Base-by-base conservation (phyloP, 2,113 vertebrate genomes). In the Oostethus manadensis region DNA sequence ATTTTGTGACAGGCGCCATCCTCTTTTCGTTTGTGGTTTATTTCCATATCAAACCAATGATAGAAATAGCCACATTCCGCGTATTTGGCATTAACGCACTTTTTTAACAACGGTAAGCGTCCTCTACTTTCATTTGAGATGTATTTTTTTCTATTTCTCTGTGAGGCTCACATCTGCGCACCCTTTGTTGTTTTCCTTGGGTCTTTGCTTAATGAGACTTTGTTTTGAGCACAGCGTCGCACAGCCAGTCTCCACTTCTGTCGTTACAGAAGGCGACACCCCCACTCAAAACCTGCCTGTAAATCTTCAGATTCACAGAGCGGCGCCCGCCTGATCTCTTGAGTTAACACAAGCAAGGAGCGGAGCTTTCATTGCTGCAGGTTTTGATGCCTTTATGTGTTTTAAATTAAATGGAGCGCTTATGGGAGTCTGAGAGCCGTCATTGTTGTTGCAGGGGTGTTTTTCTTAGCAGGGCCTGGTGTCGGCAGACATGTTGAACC, bases 151-250 rank as follows among this genome's bases (percentile, higher is more conserved):
- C n/a, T 48, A 20, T 48, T 20, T 54, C 55, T 15, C 29, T 48
- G 55, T 51, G 22, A 56, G 43, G 20, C 64, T 71, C 48, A 59
- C 54, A 56, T 68, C 58, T 59, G 26, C 18, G 15, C 56, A 45
- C 44, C 59, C 55, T 73, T 69, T 70, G 66, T 67, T 75, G 60
- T 76, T 65, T 57, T 60, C 59, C 58, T 69, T 44, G 48, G 49
- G 11, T 73, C 46, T 77, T 60, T 65, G 59, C 75, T 76, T 65
- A 72, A 79, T 66, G 29, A 66, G 62, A 60, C 63, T 77, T 51
- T 82, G 51, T 72, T 70, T 61, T 59, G 21, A 47, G 59, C 45
- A 20, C 55, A 18, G 11, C 38, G 58, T 43, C 3, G 9, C 48
- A 18, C 42, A 45, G 62, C 60, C 16, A 68, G 73, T 60, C 62